Conservation (phyloP, 2,888 invertebrate species). For the Brenthis daphne region DNA sequence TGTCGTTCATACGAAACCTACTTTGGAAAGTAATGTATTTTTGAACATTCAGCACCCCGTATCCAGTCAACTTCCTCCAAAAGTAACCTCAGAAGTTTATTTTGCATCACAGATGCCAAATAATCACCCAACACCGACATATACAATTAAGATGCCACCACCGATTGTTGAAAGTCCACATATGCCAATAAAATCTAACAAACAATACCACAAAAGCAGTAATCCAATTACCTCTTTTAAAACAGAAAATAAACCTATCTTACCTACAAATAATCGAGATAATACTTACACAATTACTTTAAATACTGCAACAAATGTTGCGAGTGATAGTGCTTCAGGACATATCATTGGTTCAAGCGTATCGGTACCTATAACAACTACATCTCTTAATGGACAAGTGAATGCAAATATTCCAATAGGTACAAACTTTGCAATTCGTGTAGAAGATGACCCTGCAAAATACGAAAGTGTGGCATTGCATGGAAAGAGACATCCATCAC, state of each 20-base stretch:
- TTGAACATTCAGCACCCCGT: constrained; percentile 74
- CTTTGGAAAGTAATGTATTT: constrained; percentile 75
- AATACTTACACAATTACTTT: constrained; percentile 66
- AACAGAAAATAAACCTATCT: constrained; percentile 54
- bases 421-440: constrained; percentile 76
- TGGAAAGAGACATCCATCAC: constrained; percentile 52
- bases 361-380: constrained; percentile 60
- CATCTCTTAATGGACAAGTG: constrained; percentile 55
- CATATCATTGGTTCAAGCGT: constrained; percentile 69
- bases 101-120: constrained; percentile 72
- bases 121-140: constrained; percentile 65
- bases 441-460: constrained; percentile 66
- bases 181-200: constrained; percentile 29
- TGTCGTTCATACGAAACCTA: constrained; percentile 68
- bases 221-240: constrained; percentile 48
- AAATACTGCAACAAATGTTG: constrained; percentile 69
- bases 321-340: constrained; percentile 54
- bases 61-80: constrained; percentile 64
- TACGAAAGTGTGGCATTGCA: constrained; percentile 60
- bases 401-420: constrained; percentile 77
- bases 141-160: constrained; percentile 68
- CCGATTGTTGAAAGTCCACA: constrained; percentile 49
- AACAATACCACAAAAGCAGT: constrained; percentile 16
- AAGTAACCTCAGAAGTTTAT: constrained; percentile 78
- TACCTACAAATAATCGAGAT: constrained; percentile 53